Evolutionary conservation across 2,113 vertebrate genomes (phyloP), one percentile per base, ranked within the genome.

Genomic region (Charadrius vociferus): DNA sequence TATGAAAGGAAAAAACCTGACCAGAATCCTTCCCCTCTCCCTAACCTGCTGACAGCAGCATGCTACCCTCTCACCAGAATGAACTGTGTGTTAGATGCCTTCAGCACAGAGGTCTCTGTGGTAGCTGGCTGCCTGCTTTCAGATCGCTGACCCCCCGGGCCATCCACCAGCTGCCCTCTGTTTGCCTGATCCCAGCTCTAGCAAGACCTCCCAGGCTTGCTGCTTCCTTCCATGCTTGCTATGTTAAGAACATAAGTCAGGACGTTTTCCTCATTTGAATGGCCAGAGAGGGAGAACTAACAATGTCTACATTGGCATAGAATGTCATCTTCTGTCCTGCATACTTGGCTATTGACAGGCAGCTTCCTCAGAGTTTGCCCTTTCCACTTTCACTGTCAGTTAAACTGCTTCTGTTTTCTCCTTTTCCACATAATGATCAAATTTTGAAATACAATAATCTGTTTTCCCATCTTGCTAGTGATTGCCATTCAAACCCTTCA

Each of bases 61-160:
- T 55, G 53, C 34, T 58, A 17, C 19, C 8, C 5, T 77, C 36
- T 77, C 22, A 9, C 41, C 23, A 65, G 47, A 79, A 22, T 14
- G 49, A 74, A 13, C 22, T 1, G 0, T 3, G 7, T 0, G 0
- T 78, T 50, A n/a, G 56, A 67, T 52, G 55, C 18, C 47, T 53
- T 86, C 45, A 50, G 61, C 67, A 75, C 65, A 68, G 55, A 30
- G 0, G 4, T 24, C 32, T 49, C 49, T 1, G 2, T 29, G 19
- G 59, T 41, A 36, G 16, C 22, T 39, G 30, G 29, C 50, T 81
- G 21, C 36, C 53, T 62, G 24, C 56, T 77, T 56, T 50, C 30
- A 36, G 41, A 32, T 63, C 0, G 1, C 59, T 68, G 52, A 50
- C 17, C 13, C 49, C 16, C 53, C 26, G 47, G 45, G 27, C 45